Evolutionary conservation across 2,113 vertebrate species (phyloP).

Genomic region (Apodemus speciosus): DNA sequence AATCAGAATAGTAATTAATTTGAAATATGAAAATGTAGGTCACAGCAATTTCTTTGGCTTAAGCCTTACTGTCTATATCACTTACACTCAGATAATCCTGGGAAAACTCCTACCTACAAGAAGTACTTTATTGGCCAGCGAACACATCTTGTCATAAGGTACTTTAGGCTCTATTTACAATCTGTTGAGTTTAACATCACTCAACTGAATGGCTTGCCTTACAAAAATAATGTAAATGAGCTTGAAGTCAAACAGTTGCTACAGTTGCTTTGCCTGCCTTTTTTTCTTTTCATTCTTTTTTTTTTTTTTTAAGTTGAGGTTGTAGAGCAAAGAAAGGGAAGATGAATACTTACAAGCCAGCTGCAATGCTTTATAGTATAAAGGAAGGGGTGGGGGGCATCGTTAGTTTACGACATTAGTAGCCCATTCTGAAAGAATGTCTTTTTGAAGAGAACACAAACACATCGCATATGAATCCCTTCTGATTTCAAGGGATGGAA

Average conservation of each 20-base stretch:
- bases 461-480: conserved; percentile 13
- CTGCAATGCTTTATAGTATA: conserved; percentile 23
- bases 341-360: conserved; percentile 5
- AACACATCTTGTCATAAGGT: conserved; percentile 67
- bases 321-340: neutral
- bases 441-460: conserved; percentile 56
- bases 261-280: conserved; percentile 35
- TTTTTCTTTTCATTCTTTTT: too few species aligned
- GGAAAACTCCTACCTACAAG: conserved; percentile 4
- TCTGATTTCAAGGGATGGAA: conserved; percentile 39
- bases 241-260: conserved; percentile 39
- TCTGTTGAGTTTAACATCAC: conserved; percentile 66
- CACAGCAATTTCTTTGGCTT: neutral
- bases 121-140: conserved; percentile 60
- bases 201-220: conserved; percentile 51
- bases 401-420: conserved; percentile 47
- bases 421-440: conserved; percentile 46
- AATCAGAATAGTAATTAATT: conserved; percentile 31
- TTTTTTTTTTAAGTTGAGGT: neutral
- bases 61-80: neutral
- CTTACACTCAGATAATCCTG: conserved; percentile 52
- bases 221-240: conserved; percentile 67
- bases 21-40: conserved; percentile 42
- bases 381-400: neutral
- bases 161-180: conserved; percentile 67